phyloP scores from a whole-genome alignment of 2,113 vertebrate genomes.

The Ptyas mucosa region DNA sequence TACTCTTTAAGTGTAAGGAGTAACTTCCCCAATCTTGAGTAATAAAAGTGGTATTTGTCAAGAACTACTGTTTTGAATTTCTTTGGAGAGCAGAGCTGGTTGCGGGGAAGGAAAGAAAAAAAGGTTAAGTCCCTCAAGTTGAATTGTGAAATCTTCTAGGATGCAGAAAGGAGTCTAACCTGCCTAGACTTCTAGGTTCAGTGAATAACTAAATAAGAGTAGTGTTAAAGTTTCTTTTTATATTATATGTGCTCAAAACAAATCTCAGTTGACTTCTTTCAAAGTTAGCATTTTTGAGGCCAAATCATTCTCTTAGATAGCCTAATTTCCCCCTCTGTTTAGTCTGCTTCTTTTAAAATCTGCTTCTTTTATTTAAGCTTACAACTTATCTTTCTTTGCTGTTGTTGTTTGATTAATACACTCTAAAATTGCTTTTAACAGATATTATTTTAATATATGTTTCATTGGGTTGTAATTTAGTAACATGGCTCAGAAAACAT shows the following conservation, averaged over 20 bases:
- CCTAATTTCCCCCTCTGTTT: not conserved
- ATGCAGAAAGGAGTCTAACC: too few species aligned
- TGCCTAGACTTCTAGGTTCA: not conserved
- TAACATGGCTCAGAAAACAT: not conserved
- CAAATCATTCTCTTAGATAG: not conserved
- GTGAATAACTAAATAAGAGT: not conserved
- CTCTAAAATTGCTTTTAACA: not conserved
- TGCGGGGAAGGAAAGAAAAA: too few species aligned
- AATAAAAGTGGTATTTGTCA: too few species aligned
- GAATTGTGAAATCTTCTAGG: too few species aligned
- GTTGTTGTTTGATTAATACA: not conserved
- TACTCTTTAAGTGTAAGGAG: too few species aligned
- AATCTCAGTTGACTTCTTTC: not conserved
- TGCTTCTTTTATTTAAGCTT: not conserved
- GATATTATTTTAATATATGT: not conserved
- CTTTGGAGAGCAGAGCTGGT: too few species aligned
- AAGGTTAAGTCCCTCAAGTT: too few species aligned
- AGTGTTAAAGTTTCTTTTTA: not conserved
- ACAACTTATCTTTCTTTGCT: not conserved
- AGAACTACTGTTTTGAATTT: too few species aligned
- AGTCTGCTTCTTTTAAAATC: not conserved
- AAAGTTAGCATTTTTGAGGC: not conserved
- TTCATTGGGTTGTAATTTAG: not conserved
- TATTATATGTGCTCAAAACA: not conserved
- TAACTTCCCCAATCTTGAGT: too few species aligned